phyloP scores from a whole-genome alignment of 2,797 vertebrate genomes.

The Acridotheres tristis region DNA sequence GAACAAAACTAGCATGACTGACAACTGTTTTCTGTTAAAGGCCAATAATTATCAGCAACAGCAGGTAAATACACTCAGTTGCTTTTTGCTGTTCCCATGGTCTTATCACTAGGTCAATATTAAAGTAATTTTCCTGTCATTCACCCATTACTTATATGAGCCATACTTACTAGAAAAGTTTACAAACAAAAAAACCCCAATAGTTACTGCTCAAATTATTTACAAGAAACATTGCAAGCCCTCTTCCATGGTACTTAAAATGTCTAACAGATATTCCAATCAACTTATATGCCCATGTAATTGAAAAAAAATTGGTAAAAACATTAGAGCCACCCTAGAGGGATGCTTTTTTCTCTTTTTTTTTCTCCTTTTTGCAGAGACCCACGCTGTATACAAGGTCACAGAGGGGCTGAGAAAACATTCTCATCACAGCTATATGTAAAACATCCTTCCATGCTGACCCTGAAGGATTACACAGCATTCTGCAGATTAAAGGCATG shows the following conservation, averaged over 20 bases:
- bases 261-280: not conserved
- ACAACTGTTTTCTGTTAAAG: not conserved
- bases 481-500: not conserved
- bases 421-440: not conserved
- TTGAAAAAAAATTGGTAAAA: not conserved
- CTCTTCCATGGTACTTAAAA: not conserved
- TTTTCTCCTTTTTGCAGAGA: not conserved
- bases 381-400: not conserved
- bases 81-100: not conserved
- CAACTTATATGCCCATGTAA: not conserved
- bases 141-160: not conserved
- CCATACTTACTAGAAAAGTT: not conserved
- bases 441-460: not conserved
- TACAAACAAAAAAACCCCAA: not conserved
- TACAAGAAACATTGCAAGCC: not conserved
- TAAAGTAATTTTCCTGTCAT: not conserved
- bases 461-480: not conserved
- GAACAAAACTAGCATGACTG: not conserved
- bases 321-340: not conserved
- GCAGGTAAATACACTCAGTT: not conserved
- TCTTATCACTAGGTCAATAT: not conserved
- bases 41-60: not conserved
- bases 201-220: not conserved
- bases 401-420: not conserved
- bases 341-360: too few relatives aligned